Percentiles rank a stretch among this genome's conserved stretches.
Conservation (phyloP, 2,888 invertebrate genomes). For the Gastrophysa polygoni region DNA sequence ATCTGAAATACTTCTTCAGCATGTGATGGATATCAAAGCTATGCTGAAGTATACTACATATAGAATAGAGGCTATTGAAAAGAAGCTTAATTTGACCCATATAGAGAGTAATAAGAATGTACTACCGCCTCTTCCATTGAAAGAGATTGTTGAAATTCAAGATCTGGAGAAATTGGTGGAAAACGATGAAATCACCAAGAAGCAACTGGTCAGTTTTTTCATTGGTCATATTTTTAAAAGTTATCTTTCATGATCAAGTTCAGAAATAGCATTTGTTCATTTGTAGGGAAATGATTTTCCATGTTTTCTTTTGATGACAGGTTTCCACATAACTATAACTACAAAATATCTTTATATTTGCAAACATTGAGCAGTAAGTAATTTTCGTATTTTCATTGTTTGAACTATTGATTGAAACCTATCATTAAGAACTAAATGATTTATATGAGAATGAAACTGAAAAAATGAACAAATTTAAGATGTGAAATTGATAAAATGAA, state of each 20-base stretch:
- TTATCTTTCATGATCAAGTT: not conserved
- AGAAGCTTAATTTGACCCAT: slow-evolving; percentile 1
- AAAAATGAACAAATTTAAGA: not conserved
- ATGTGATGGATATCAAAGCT: not conserved
- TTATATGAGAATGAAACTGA: not conserved
- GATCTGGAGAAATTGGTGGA: not conserved
- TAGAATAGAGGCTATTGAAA: slow-evolving; percentile 1
- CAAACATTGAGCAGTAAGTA: not conserved
- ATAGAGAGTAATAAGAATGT: not conserved
- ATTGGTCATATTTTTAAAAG: not conserved
- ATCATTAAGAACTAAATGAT: not conserved
- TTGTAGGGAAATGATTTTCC: not conserved
- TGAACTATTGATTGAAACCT: not conserved
- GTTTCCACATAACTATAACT: not conserved
- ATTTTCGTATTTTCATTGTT: not conserved
- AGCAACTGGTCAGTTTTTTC: not conserved
- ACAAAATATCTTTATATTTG: not conserved
- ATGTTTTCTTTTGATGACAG: not conserved
- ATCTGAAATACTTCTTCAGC: not conserved
- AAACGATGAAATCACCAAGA: not conserved
- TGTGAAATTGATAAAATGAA: not conserved
- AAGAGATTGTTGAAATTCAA: not conserved
- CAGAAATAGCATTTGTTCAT: not conserved
- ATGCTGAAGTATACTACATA: slow-evolving; percentile 2
- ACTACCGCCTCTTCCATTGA: not conserved